These are phyloP conservation scores for Marronus borbonicus DNA, from an alignment of 2,888 invertebrate genomes.

Conservation along the genomic window DNA sequence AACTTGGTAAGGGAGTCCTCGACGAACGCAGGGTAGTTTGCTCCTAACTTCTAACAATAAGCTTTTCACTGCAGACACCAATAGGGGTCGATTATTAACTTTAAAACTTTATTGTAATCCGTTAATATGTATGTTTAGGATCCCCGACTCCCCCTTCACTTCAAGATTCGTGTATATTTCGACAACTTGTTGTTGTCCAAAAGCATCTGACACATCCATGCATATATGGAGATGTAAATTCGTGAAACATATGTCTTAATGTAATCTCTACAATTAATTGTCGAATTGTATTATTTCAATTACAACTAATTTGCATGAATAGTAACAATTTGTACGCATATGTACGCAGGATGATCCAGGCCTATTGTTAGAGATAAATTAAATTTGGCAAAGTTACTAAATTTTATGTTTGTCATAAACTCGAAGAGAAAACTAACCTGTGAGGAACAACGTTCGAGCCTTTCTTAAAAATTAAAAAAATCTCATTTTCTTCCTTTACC, in stretches of 20 bases:
- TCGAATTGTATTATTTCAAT: too few species aligned
- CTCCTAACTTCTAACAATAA: slow-evolving; percentile 55
- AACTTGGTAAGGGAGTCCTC: slow-evolving; percentile 57
- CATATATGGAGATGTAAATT: background rate
- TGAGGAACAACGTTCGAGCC: too few species aligned
- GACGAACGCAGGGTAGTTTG: slow-evolving; percentile 57
- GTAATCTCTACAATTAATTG: background rate
- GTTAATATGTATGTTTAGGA: slow-evolving; percentile 45
- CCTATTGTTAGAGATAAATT: too few species aligned
- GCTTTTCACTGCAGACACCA: slow-evolving; percentile 51
- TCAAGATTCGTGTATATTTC: background rate
- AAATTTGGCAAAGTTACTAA: too few species aligned
- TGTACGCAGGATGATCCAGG: too few species aligned
- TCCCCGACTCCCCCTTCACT: background rate
- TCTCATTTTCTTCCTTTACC: too few species aligned
- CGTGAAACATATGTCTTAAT: background rate
- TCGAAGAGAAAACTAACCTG: too few species aligned
- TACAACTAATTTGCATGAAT: too few species aligned
- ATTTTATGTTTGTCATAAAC: too few species aligned
- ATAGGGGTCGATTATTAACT: slow-evolving; percentile 46
- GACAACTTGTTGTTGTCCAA: background rate
- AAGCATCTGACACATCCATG: background rate
- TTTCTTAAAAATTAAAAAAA: too few species aligned
- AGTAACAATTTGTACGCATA: too few species aligned
- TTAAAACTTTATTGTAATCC: slow-evolving; percentile 47